Conservation (phyloP, 2,113 vertebrate genomes). For the Hiodon tergisus region DNA sequence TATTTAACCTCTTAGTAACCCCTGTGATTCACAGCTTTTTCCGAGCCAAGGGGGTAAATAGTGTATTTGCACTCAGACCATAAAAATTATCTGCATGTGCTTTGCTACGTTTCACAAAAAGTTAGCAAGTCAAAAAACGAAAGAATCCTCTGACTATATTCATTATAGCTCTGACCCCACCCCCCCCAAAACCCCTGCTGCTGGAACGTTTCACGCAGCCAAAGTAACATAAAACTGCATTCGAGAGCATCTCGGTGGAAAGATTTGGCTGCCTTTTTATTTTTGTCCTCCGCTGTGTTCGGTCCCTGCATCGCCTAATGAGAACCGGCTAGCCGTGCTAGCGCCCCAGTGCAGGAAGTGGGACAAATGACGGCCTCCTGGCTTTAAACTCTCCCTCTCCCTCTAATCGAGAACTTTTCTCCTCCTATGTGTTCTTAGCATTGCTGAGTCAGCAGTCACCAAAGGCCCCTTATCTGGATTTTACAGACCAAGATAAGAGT, state of each 20-base stretch:
- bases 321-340: too few species aligned
- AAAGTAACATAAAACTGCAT: not conserved
- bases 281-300: not conserved
- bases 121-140: not conserved
- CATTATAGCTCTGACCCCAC: constrained; percentile 31
- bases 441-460: not conserved
- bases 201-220: not conserved
- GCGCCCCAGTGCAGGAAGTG: too few species aligned
- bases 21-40: not conserved
- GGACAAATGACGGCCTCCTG: too few species aligned
- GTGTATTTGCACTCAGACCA: too few species aligned
- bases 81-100: not conserved
- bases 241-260: not conserved
- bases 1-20: not conserved
- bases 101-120: not conserved
- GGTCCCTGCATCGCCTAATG: too few species aligned
- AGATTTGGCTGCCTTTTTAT: too few species aligned
- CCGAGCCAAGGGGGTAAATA: constrained; percentile 4
- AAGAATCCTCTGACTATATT: constrained; percentile 23
- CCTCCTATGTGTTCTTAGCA: not conserved
- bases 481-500: not conserved
- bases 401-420: not conserved
- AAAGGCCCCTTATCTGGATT: not conserved
- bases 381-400: not conserved
- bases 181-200: not conserved